These are phyloP conservation scores for Antitype chi DNA, from an alignment of 2,888 invertebrate species.

Conservation along the genomic window DNA sequence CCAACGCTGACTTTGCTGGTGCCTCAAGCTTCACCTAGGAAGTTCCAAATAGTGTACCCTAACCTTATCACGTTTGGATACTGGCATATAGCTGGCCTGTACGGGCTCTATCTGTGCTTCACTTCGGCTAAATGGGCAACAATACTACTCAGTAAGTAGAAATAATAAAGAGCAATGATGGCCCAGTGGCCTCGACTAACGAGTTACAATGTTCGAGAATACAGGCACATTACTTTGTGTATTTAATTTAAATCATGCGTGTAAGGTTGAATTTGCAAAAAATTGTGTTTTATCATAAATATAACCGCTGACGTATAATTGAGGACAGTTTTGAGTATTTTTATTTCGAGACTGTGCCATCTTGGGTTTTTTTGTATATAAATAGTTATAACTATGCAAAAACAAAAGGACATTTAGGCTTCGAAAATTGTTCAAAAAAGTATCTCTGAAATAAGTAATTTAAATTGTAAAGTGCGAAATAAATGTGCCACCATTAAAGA, in stretches of 20 bases:
- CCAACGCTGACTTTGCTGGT: constrained; percentile 37
- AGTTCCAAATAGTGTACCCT: constrained; percentile 69
- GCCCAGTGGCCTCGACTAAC: too few relatives aligned
- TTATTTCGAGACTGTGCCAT: too few relatives aligned
- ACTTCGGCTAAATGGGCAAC: constrained; percentile 74
- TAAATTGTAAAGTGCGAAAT: not conserved
- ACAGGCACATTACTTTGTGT: too few relatives aligned
- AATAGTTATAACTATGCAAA: too few relatives aligned
- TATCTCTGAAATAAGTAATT: not conserved
- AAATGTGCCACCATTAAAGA: not conserved
- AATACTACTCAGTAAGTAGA: constrained; percentile 70
- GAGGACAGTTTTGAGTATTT: too few relatives aligned
- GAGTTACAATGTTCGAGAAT: too few relatives aligned
- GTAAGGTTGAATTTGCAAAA: too few relatives aligned
- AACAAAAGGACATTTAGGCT: too few relatives aligned
- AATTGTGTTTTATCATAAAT: too few relatives aligned
- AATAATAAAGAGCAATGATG: not conserved
- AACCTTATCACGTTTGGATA: constrained; percentile 72
- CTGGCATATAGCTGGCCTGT: constrained; percentile 72
- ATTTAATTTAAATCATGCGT: too few relatives aligned
- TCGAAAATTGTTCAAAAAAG: not conserved
- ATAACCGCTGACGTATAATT: too few relatives aligned
- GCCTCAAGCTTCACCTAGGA: constrained; percentile 63
- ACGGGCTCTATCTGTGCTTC: constrained; percentile 73
- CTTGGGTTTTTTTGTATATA: too few relatives aligned